A percentile compares a stretch with the other conserved stretches of the same genome.
phyloP scores from a whole-genome alignment of 1,140 invertebrate genomes.

The Meloidogyne exigua region DNA sequence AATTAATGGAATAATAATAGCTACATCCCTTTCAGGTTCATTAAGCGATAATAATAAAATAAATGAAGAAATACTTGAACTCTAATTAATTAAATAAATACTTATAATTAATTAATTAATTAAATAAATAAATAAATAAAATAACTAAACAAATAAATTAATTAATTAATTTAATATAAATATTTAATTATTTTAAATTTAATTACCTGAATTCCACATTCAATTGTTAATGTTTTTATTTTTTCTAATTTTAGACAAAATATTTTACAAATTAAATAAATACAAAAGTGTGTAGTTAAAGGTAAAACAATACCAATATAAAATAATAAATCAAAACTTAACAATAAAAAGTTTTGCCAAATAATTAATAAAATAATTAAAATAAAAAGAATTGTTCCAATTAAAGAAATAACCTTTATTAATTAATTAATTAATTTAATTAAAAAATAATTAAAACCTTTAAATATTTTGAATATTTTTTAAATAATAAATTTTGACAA shows the following conservation, averaged over 20 bases:
- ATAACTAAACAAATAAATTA: too few relatives aligned
- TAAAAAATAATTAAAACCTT: too few relatives aligned
- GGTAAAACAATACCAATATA: background rate
- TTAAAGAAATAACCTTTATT: background rate
- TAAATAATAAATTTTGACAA: background rate
- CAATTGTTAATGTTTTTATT: background rate
- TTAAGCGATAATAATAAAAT: background rate
- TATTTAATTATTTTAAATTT: too few relatives aligned
- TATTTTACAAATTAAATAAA: background rate
- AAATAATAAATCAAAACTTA: background rate
- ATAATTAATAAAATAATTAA: too few relatives aligned
- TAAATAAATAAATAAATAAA: too few relatives aligned
- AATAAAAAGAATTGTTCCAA: background rate
- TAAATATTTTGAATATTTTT: slow-evolving; percentile 6
- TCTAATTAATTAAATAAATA: background rate
- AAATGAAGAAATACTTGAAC: background rate
- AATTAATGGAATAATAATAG: slow-evolving; percentile 4
- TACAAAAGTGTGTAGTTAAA: background rate
- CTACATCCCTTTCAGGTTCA: slow-evolving; percentile 16
- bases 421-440: background rate
- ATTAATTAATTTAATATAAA: too few relatives aligned
- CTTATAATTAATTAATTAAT: too few relatives aligned
- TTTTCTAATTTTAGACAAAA: background rate
- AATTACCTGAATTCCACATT: background rate
- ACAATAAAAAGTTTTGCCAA: slow-evolving; percentile 2